These are phyloP conservation scores for Pelusios castaneus DNA, from an alignment of 2,113 vertebrate species.

Conservation along the genomic window DNA sequence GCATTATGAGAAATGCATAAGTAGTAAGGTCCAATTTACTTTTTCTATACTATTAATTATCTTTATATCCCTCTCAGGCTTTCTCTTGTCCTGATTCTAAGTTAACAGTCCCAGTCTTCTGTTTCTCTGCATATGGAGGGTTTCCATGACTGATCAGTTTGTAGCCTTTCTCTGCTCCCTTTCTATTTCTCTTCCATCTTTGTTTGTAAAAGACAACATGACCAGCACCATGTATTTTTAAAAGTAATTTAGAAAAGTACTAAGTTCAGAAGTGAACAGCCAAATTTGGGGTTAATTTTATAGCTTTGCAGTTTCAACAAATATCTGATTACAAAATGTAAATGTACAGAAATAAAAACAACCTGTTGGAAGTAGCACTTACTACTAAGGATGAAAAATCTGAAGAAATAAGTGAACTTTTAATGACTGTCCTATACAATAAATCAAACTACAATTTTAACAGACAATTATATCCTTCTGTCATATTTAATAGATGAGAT, in stretches of 20 bases:
- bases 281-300: background rate
- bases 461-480: background rate
- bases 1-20: background rate
- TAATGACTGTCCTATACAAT: background rate
- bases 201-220: accelerated
- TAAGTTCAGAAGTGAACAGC: background rate
- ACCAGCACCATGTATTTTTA: background rate
- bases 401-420: background rate
- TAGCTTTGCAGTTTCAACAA: background rate
- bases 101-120: background rate
- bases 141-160: background rate
- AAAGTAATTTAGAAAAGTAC: background rate
- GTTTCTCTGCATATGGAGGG: background rate
- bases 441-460: background rate
- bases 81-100: background rate
- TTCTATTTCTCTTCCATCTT: background rate
- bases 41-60: background rate
- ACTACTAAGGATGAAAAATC: background rate
- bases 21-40: background rate
- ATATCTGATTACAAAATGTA: background rate
- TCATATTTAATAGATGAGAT: background rate
- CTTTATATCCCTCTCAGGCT: background rate
- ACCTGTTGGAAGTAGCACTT: background rate
- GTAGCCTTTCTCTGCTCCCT: background rate
- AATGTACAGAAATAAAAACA: conserved; percentile 28